Evolutionary conservation across 1,140 invertebrate genomes (phyloP), one percentile per base, ranked within the genome.

Genomic region (Eufriesea mexicana): DNA sequence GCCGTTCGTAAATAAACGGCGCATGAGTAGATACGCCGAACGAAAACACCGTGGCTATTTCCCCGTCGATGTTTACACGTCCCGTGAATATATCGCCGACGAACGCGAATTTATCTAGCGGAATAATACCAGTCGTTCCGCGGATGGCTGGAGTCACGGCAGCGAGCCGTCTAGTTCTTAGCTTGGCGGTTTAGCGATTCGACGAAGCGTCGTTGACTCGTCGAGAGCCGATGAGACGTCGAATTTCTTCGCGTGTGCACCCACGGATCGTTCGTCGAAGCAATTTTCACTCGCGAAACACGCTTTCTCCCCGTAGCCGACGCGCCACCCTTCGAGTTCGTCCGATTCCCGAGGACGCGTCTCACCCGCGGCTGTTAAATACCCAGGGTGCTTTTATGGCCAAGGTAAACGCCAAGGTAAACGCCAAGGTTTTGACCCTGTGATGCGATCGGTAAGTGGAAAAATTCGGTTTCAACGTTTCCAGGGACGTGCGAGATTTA

Each of bases 61-160:
- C 55, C 45, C 28, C 54, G n/a, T 35, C 79, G 72, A 42, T 67
- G 72, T 81, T 75, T 81, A 81, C 49, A 71, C 25, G 42, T 5
- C 42, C 23, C 49, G 57, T 45, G 71, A 64, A 76, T 75, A 76
- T 57, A 86, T 84, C 76, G 84, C 25, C 28, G 76, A 23, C 16
- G 66, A 75, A 71, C 61, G 42, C 18, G 84, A 72, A 86, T 84
- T 86, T 86, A 86, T 84, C 76, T 80, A 54, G 82, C 62, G 64
- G 76, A 84, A 86, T 86, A 86, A 86, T 76, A 75, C 75, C 47
- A 51, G 54, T 78, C 74, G 67, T 66, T 83, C 25, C 42, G 72
- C 42, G 72, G 51, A 75, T 49, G 49, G 51, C 18, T 35, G 25
- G 20, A 76, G 51, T 76, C 61, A 49, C 49, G 35, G n/a, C 59